These are phyloP conservation scores for Corynorhinus townsendii DNA, from an alignment of 2,113 vertebrate species.

Conservation along the genomic window DNA sequence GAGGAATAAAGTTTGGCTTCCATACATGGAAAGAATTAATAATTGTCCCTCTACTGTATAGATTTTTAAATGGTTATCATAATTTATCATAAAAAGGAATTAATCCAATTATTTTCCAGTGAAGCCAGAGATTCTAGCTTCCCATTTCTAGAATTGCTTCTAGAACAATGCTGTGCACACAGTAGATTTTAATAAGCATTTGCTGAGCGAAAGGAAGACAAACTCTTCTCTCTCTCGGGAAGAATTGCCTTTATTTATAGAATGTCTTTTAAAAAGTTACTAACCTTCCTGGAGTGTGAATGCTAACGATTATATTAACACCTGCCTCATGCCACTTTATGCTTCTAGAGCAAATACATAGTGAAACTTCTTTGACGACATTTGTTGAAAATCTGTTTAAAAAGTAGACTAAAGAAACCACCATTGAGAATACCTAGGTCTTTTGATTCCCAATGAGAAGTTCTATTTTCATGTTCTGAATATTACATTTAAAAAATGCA, in stretches of 20 bases:
- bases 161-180: slow-evolving; percentile 49
- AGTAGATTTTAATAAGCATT: slow-evolving; percentile 59
- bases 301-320: slow-evolving; percentile 66
- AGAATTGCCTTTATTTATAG: slow-evolving; percentile 52
- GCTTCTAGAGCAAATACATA: slow-evolving; percentile 64
- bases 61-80: slow-evolving; percentile 54
- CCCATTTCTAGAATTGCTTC: slow-evolving; percentile 53
- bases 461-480: slow-evolving; percentile 71
- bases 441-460: slow-evolving; percentile 69
- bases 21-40: slow-evolving; percentile 36
- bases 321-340: slow-evolving; percentile 64
- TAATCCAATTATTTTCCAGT: slow-evolving; percentile 46
- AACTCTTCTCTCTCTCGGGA: slow-evolving; percentile 20
- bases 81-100: slow-evolving; percentile 54
- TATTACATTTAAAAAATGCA: slow-evolving; percentile 68
- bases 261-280: slow-evolving; percentile 36
- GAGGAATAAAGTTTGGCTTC: slow-evolving; percentile 64
- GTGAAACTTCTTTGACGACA: slow-evolving; percentile 65
- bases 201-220: slow-evolving; percentile 38
- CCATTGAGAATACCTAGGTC: slow-evolving; percentile 71
- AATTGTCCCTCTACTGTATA: slow-evolving; percentile 49
- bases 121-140: slow-evolving; percentile 60
- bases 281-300: slow-evolving; percentile 60
- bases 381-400: slow-evolving; percentile 54
- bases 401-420: slow-evolving; percentile 58